Evolutionary conservation across 2,888 invertebrate species (phyloP).

Genomic region (Leucophenga montana): DNA sequence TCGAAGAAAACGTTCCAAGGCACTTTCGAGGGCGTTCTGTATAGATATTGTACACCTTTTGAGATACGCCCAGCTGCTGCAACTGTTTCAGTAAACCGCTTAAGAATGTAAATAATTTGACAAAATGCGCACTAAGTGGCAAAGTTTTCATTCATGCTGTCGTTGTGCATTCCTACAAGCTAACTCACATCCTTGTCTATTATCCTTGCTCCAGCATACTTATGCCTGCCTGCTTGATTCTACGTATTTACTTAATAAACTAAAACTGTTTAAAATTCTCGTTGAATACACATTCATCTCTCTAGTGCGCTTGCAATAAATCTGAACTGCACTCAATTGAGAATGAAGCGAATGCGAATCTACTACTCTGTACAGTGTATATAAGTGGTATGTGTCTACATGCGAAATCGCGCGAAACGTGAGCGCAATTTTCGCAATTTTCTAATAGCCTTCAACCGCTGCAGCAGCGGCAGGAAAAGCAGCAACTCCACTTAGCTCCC

Average conservation of each 20-base stretch:
- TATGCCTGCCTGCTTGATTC: neutral
- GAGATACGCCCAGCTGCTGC: neutral
- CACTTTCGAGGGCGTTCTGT: neutral
- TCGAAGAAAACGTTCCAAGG: neutral
- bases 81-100: neutral
- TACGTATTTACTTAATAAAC: slow-evolving; percentile 50
- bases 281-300: slow-evolving; percentile 32
- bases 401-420: slow-evolving; percentile 47
- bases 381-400: slow-evolving; percentile 3
- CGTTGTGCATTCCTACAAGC: neutral
- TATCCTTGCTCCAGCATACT: neutral
- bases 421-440: slow-evolving; percentile 64
- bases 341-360: slow-evolving; percentile 46
- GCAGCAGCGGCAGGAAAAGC: neutral
- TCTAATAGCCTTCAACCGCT: slow-evolving; percentile 59
- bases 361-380: neutral
- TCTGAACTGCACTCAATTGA: slow-evolving; percentile 61
- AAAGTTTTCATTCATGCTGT: slow-evolving; percentile 7
- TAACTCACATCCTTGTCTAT: neutral
- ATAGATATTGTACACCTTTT: neutral
- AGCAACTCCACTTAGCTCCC: neutral
- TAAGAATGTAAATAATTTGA: slow-evolving; percentile 24
- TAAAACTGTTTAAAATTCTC: slow-evolving; percentile 61
- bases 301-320: slow-evolving; percentile 50
- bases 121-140: slow-evolving; percentile 19